phyloP scores from a whole-genome alignment of 1,140 invertebrate species.

The Acromyrmex heyeri region DNA sequence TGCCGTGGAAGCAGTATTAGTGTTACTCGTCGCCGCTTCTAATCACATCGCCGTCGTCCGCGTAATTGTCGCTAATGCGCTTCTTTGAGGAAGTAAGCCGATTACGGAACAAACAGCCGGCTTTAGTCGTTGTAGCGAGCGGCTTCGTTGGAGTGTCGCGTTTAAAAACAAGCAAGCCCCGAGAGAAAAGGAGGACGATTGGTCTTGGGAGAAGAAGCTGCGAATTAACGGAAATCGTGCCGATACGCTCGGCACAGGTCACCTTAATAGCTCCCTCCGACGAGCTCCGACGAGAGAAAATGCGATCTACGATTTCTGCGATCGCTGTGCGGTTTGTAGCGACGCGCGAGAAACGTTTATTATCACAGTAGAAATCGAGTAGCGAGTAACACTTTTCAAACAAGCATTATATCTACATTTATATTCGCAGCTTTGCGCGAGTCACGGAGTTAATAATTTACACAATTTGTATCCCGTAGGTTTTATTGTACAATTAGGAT shows the following conservation, averaged over 20 bases:
- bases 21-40: conserved; percentile 64
- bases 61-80: conserved; percentile 67
- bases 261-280: conserved; percentile 41
- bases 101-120: conserved; percentile 67
- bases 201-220: conserved; percentile 33
- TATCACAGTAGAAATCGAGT: conserved; percentile 5
- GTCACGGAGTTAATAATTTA: neutral
- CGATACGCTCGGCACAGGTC: conserved; percentile 60
- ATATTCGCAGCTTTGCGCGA: neutral
- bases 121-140: conserved; percentile 55
- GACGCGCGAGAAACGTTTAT: neutral
- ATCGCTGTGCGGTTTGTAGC: conserved; percentile 8
- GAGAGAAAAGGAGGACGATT: conserved; percentile 41
- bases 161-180: conserved; percentile 31
- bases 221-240: conserved; percentile 70
- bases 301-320: neutral
- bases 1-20: conserved; percentile 69
- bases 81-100: conserved; percentile 71
- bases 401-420: conserved; percentile 9
- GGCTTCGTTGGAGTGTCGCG: conserved; percentile 27
- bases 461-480: neutral
- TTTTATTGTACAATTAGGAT: neutral
- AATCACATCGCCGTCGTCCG: conserved; percentile 71
- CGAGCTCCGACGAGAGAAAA: conserved; percentile 10
- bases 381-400: conserved; percentile 3